A percentile compares a stretch with the other conserved stretches of the same genome.
These are phyloP conservation scores for Crotalus helleri DNA, from an alignment of 2,113 vertebrate species.

Conservation along the genomic window DNA sequence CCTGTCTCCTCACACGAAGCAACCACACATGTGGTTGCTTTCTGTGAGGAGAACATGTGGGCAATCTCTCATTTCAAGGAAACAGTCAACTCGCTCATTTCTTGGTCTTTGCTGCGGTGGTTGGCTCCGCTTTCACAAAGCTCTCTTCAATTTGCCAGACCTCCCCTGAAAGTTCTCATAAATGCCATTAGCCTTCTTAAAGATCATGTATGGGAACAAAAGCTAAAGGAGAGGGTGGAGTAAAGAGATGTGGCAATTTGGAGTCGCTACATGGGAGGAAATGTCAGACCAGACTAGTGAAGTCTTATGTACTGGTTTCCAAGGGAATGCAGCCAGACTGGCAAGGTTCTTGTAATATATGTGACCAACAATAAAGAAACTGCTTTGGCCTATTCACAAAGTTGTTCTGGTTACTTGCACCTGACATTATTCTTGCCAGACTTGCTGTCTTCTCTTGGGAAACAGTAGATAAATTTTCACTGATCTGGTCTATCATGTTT, in stretches of 20 bases:
- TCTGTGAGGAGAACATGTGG: neutral
- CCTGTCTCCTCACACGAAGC: neutral
- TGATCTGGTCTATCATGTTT: neutral
- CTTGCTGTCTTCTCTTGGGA: neutral
- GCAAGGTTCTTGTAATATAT: neutral
- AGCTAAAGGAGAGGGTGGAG: neutral
- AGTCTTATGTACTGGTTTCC: neutral
- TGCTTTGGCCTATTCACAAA: neutral
- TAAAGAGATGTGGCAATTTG: neutral
- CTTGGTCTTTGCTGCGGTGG: neutral
- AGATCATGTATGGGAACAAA: neutral
- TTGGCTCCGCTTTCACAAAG: neutral
- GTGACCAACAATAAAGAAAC: neutral
- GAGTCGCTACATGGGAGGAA: neutral
- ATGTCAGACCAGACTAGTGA: neutral
- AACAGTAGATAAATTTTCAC: neutral
- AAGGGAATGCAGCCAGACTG: neutral
- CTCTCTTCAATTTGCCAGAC: neutral
- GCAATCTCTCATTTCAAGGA: neutral
- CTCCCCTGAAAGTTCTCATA: neutral
- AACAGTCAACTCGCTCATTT: neutral
- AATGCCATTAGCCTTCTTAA: neutral
- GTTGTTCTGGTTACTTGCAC: neutral
- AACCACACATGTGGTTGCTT: neutral
- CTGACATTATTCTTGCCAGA: neutral